Conservation (phyloP, 2,888 invertebrate species). For the Mesorhabditis spiculigera region DNA sequence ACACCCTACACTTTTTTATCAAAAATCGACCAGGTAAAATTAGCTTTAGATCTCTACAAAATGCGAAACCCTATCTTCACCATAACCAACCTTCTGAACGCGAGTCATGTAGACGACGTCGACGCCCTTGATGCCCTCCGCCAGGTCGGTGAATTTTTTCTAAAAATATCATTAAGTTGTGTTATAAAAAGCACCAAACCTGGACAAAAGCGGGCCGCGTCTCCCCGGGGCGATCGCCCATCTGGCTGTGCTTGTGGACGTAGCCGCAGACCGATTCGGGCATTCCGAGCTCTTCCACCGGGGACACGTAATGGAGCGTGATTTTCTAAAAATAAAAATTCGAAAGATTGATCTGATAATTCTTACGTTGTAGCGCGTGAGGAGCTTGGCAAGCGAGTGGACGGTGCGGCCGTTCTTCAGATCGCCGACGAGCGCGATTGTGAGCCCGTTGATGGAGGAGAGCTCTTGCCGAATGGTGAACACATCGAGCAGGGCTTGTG, state of each 20-base stretch:
- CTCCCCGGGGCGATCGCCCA: not conserved
- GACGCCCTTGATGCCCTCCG: conserved; percentile 83
- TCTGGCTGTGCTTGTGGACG: conserved; percentile 70
- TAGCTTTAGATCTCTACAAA: too few species aligned
- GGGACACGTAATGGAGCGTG: conserved; percentile 84
- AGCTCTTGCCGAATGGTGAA: conserved; percentile 98
- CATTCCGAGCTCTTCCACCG: conserved; percentile 77
- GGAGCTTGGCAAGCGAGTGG: conserved; percentile 86
- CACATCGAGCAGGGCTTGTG: conserved; percentile 91
- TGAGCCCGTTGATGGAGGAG: conserved; percentile 93
- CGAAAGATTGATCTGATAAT: not conserved
- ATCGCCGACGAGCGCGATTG: conserved; percentile 96
- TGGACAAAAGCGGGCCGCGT: conserved; percentile 69
- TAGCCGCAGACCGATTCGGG: conserved; percentile 79
- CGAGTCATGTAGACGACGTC: conserved; percentile 98
- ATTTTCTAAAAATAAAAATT: conserved; percentile 59
- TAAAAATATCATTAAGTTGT: conserved; percentile 15
- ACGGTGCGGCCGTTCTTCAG: conserved; percentile 95
- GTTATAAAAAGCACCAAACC: conserved; percentile 50
- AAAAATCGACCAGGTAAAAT: not conserved
- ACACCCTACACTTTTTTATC: not conserved
- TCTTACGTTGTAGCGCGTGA: conserved; percentile 78
- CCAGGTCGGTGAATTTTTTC: conserved; percentile 64
- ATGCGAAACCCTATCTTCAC: too few species aligned
- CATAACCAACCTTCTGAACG: conserved; percentile 74